Base-by-base conservation (phyloP, 1,140 invertebrate species). In the Geopemphigus sp. region DNA sequence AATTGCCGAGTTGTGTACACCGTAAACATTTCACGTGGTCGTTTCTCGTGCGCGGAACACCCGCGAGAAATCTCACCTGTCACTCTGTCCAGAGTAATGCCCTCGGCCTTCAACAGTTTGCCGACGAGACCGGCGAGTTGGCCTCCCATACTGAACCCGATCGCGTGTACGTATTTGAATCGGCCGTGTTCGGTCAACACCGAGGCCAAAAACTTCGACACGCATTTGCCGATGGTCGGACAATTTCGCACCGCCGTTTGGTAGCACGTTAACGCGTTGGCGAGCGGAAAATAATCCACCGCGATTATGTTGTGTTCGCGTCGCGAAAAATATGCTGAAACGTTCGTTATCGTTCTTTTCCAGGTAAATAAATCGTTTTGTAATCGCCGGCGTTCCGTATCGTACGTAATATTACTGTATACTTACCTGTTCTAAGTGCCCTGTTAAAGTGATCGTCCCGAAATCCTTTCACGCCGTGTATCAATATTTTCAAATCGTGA, bases 81-180 rank as follows among this genome's bases (percentile, higher is more conserved):
- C 5, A 6, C 72, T 19, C 72, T 59, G 54, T 74, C 1, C 0
- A 74, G n/a, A 1, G 5, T 10, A 14, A 10, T 32, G 0, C 32
- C 56, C 5, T 29, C 15, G 0, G 0, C 29, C n/a, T 59, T 74
- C 32, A 57, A n/a, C 11, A 59, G n/a, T 15, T 29, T 57, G 5
- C 54, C 72, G 10, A 45, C 54, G 10, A 57, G 22, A 15, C 72
- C 72, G 32, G n/a, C 54, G 19, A 5, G 12, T 39, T 74, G 72
- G 39, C 26, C 29, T 32, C 72, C 72, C 32, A 74, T 24, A 14
- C 72, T 74, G 54, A 45, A 39, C 1, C 72, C 72, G 15, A 74
- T 74, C 12, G 54, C 54, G 29, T 74, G 72, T 10, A 74, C 56
- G n/a, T 59, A n/a, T 2, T 45, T 8, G 1, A 74, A 32, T 12